phyloP scores from a whole-genome alignment of 2,888 invertebrate genomes.

The Xanthostigma xanthostigma region DNA sequence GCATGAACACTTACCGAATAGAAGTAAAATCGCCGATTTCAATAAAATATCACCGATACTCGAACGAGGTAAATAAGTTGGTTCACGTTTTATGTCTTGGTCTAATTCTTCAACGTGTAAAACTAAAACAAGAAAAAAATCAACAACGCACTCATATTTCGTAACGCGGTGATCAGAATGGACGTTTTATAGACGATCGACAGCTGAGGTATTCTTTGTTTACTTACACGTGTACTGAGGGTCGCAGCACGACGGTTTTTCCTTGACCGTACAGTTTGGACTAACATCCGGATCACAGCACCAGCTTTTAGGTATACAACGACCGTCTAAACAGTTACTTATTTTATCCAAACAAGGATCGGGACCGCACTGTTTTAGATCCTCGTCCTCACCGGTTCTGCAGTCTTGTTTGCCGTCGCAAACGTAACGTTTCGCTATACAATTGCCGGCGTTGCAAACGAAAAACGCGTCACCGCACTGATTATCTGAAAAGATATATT shows the following conservation, averaged over 20 bases:
- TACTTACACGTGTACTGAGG: slow-evolving; percentile 10
- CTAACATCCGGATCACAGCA: slow-evolving; percentile 20
- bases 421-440: slow-evolving; percentile 20
- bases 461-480: slow-evolving; percentile 14
- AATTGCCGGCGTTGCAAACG: slow-evolving; percentile 18
- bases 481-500: too few relatives aligned
- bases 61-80: slow-evolving; percentile 3
- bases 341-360: slow-evolving; percentile 5
- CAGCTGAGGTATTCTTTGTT: neutral
- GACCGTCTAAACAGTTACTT: slow-evolving; percentile 14
- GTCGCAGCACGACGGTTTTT: slow-evolving; percentile 20
- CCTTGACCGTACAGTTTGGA: slow-evolving; percentile 20
- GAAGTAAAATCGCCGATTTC: neutral
- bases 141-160: too few relatives aligned
- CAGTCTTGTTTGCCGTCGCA: slow-evolving; percentile 24
- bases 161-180: neutral
- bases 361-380: slow-evolving; percentile 17
- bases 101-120: too few relatives aligned
- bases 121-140: too few relatives aligned
- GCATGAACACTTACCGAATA: slow-evolving; percentile 2
- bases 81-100: neutral
- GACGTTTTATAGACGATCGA: neutral
- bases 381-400: slow-evolving; percentile 21
- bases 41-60: neutral
- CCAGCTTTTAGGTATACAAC: slow-evolving; percentile 21